Conservation (phyloP, 1,140 invertebrate genomes). For the Notospermus geniculatus region DNA sequence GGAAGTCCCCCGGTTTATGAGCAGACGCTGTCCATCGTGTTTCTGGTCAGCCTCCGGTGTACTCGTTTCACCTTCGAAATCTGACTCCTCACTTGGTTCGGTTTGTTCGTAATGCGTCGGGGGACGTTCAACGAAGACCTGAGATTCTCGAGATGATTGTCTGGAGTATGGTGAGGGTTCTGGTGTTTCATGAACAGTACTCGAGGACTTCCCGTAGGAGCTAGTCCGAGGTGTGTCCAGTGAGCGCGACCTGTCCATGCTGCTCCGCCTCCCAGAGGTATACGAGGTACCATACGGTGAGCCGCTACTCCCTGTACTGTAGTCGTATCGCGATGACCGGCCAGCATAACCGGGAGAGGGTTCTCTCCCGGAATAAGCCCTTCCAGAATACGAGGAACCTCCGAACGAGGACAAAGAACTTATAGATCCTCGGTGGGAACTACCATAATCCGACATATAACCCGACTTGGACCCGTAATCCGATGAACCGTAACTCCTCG, state of each 20-base stretch:
- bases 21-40: constrained; percentile 20
- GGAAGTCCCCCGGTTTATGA: constrained; percentile 45
- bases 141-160: constrained; percentile 13
- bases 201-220: constrained; percentile 14
- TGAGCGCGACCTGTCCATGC: constrained; percentile 24
- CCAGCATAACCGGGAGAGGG: constrained; percentile 40
- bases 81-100: constrained; percentile 15
- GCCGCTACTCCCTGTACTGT: constrained; percentile 35
- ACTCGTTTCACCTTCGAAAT: constrained; percentile 42
- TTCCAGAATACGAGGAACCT: constrained; percentile 38
- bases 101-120: constrained; percentile 20
- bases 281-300: constrained; percentile 41
- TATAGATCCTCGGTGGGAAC: constrained; percentile 39
- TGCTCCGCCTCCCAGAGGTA: constrained; percentile 36
- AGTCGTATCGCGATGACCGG: constrained; percentile 37
- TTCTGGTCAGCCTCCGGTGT: constrained; percentile 44
- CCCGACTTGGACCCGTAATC: constrained; percentile 42
- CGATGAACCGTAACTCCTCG: constrained; percentile 31
- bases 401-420: constrained; percentile 33
- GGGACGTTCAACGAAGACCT: constrained; percentile 18
- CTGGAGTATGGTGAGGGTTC: constrained; percentile 12
- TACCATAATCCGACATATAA: constrained; percentile 50
- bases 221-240: constrained; percentile 14
- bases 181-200: constrained; percentile 17
- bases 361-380: constrained; percentile 31